phyloP scores from a whole-genome alignment of 2,888 invertebrate genomes.

The Andrena dorsata region DNA sequence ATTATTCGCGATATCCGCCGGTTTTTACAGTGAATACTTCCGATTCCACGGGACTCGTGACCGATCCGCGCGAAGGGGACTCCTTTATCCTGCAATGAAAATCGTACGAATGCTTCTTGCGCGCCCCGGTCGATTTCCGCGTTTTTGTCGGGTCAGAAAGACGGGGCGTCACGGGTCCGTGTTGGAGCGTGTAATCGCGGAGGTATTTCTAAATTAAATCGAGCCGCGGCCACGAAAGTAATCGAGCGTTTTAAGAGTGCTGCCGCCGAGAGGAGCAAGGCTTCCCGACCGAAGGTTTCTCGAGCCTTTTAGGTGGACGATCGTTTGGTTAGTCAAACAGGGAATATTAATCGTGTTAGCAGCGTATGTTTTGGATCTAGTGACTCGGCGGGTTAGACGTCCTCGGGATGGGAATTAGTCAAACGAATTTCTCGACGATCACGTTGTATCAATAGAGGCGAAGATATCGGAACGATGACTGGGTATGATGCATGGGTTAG shows the following conservation, averaged over 20 bases:
- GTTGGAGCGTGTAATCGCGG: neutral
- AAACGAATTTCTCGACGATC: too few species aligned
- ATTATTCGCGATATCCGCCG: neutral
- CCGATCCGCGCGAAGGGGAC: neutral
- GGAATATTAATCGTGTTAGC: too few species aligned
- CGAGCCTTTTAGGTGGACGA: too few species aligned
- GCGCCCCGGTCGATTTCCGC: neutral
- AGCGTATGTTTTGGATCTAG: too few species aligned
- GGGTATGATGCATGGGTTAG: too few species aligned
- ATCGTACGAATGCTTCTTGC: neutral
- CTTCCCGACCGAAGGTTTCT: too few species aligned
- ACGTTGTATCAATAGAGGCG: too few species aligned
- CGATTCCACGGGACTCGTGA: neutral
- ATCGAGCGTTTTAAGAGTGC: neutral
- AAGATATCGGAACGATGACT: too few species aligned
- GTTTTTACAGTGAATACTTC: neutral
- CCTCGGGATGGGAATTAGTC: too few species aligned
- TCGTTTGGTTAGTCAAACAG: too few species aligned
- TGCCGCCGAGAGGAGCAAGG: neutral
- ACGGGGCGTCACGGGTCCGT: neutral
- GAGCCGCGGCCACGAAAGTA: neutral
- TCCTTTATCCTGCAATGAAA: neutral
- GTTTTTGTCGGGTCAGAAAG: neutral
- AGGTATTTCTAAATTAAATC: conserved; percentile 1
- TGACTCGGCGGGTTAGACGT: too few species aligned